Evolutionary conservation across 2,797 vertebrate genomes (phyloP).

Genomic region (Takifugu rubripes): DNA sequence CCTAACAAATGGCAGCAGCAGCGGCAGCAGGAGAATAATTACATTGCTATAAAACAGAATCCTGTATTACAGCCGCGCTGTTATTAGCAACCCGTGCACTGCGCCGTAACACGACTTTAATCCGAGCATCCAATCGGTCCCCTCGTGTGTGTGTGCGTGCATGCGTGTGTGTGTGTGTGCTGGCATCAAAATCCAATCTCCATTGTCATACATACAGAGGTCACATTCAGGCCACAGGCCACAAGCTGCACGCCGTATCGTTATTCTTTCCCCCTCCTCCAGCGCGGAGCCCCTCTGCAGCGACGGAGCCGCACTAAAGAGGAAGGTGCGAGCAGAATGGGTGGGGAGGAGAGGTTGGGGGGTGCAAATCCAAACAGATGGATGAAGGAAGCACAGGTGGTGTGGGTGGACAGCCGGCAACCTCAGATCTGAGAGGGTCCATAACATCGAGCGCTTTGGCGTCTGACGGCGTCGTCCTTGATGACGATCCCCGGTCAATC

Average conservation of each 20-base stretch:
- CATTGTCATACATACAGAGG: neutral
- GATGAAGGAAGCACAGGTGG: constrained; percentile 12
- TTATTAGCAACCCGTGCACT: too few relatives aligned
- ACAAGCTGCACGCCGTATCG: neutral
- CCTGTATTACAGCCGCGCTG: too few relatives aligned
- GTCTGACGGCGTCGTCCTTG: neutral
- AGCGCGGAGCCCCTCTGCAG: neutral
- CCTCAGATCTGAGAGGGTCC: constrained; percentile 17
- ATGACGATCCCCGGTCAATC: constrained; percentile 1
- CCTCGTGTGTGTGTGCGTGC: too few relatives aligned
- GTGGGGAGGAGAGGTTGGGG: neutral
- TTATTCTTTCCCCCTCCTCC: neutral
- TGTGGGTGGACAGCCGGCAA: constrained; percentile 29
- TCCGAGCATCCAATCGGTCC: too few relatives aligned
- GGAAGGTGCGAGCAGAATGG: constrained; percentile 9
- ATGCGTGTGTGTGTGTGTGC: neutral
- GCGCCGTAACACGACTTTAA: too few relatives aligned
- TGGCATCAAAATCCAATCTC: neutral
- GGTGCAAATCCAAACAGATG: constrained; percentile 17
- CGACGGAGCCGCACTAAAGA: neutral
- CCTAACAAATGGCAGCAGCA: too few relatives aligned
- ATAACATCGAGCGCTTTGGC: constrained; percentile 10
- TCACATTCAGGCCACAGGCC: neutral
- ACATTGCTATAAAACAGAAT: too few relatives aligned
- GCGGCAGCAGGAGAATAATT: too few relatives aligned